A percentile compares a stretch with the other conserved stretches of the same genome.
phyloP scores from a whole-genome alignment of 2,113 vertebrate species.

The Fukomys damarensis region DNA sequence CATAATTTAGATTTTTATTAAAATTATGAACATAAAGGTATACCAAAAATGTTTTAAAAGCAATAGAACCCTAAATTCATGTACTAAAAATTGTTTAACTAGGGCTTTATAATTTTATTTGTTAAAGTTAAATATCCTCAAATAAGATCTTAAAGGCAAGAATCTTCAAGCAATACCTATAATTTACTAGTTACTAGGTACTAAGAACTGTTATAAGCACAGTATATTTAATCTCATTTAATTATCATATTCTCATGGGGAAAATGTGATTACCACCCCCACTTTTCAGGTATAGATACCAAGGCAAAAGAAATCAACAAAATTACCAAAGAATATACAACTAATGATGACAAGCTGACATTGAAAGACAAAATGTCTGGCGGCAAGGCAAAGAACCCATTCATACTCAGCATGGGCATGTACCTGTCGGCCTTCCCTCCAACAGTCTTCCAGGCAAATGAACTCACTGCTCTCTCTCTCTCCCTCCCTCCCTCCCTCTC shows the following conservation, averaged over 20 bases:
- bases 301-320: background rate
- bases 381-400: background rate
- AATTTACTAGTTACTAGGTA: background rate
- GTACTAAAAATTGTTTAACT: background rate
- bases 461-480: background rate
- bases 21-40: slow-evolving; percentile 22
- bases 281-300: background rate
- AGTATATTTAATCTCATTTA: background rate
- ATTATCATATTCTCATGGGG: background rate
- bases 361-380: background rate
- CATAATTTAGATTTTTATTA: slow-evolving; percentile 39
- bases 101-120: background rate
- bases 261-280: background rate
- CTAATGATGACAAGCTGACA: background rate
- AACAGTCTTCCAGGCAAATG: background rate
- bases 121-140: background rate
- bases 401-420: accelerated
- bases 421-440: background rate
- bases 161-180: background rate
- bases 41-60: background rate
- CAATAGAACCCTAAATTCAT: background rate
- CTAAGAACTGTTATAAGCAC: background rate
- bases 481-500: too few relatives aligned
- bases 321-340: background rate
- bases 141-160: background rate